These are phyloP conservation scores for Sander vitreus DNA, from an alignment of 2,113 vertebrate species.

Conservation along the genomic window DNA sequence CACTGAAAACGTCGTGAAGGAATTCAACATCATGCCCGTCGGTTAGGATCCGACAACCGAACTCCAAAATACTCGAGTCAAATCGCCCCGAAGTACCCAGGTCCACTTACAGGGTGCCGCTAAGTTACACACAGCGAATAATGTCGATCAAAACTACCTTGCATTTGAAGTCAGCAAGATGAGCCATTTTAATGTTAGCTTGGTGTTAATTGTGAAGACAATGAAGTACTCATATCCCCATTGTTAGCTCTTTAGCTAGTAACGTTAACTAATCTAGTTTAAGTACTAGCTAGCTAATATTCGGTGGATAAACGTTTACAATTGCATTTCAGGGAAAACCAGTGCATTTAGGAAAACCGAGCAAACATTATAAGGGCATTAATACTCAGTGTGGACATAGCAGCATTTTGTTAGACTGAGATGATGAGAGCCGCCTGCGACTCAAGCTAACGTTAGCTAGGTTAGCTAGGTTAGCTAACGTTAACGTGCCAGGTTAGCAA, in stretches of 20 bases:
- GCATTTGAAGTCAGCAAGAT: background rate
- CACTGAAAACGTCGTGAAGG: background rate
- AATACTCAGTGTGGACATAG: background rate
- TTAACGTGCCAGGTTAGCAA: constrained; percentile 59
- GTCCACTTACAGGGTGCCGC: background rate
- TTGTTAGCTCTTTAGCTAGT: constrained; percentile 71
- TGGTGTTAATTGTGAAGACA: constrained; percentile 55
- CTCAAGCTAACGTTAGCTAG: constrained; percentile 63
- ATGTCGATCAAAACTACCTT: background rate
- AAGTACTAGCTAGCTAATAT: background rate
- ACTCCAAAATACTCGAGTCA: background rate
- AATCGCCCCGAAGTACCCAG: background rate
- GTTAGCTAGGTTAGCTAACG: constrained; percentile 67
- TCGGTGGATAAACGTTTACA: background rate
- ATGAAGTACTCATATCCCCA: constrained; percentile 54
- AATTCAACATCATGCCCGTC: background rate
- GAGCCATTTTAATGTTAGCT: constrained; percentile 37
- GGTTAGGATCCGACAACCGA: background rate
- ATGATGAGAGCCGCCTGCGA: constrained; percentile 41
- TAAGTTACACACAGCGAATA: background rate
- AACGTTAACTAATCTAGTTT: background rate
- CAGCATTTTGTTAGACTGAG: background rate
- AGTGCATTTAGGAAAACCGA: accelerated
- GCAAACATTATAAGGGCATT: background rate
- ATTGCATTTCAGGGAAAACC: accelerated